Percentiles rank a stretch among this genome's conserved stretches.
Evolutionary conservation across 2,888 invertebrate species (phyloP).

Genomic region (Podotricha telesiphe): DNA sequence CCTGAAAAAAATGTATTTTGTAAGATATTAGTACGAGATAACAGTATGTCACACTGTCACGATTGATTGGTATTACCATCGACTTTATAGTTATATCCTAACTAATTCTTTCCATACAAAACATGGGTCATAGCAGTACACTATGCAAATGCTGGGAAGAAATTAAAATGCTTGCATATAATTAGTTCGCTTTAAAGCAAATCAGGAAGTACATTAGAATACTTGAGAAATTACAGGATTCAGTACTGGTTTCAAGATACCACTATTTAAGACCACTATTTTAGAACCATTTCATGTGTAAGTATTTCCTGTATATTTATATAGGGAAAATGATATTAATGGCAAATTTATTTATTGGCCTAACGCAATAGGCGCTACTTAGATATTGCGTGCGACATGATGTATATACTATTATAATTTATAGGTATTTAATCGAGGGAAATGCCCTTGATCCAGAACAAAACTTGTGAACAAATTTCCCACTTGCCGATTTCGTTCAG

Average conservation of each 20-base stretch:
- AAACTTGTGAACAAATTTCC: no score
- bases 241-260: conserved; percentile 18
- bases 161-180: conserved; percentile 44
- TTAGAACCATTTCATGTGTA: neutral
- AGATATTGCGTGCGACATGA: neutral
- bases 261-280: conserved; percentile 1
- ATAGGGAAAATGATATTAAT: neutral
- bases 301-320: conserved; percentile 1
- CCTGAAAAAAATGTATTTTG: no score
- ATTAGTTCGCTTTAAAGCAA: conserved; percentile 32
- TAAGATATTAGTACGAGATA: no score
- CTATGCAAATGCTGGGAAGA: conserved; percentile 39
- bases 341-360: conserved; percentile 5
- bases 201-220: conserved; percentile 40
- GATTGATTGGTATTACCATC: no score
- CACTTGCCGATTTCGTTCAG: no score
- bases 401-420: no score
- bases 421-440: no score
- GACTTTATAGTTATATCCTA: neutral
- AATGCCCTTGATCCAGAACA: no score
- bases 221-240: conserved; percentile 32
- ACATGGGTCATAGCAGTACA: conserved; percentile 17
- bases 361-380: neutral
- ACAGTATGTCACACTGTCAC: no score
- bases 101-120: conserved; percentile 1